Evolutionary conservation across 2,888 invertebrate genomes (phyloP), one percentile per base, ranked within the genome.

Genomic region (Amiota communis): DNA sequence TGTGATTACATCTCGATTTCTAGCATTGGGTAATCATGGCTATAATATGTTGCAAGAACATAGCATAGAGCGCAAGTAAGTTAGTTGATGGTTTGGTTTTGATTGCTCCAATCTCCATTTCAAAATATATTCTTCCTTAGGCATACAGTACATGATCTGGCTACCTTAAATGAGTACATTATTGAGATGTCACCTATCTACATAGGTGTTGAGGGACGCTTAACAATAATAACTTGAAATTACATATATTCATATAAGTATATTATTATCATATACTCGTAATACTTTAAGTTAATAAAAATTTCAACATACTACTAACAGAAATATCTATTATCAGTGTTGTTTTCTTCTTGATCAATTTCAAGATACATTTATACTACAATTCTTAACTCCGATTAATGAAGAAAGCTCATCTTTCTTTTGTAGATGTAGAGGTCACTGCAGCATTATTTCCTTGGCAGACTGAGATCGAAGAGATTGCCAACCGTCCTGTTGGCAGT

Each of bases 1-100:
- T 17, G 88, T 95, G 1, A 88, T 93, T 46, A 87, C 92, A 8
- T 91, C 92, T 64, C 90, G 91, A 76, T 94, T 92, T 85, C 87
- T 94, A 75, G 91, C 91, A 1, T 90, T 90, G 57, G 95, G 94
- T 13, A 95, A 95, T 68, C 93, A 94, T 80, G 93, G 93, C 0
- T 94, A 91, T 84, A 81, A 89, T 72, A 91, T 91, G 72, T 86
- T 90, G 87, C 76, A 72, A 1, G 75, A 86, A 2, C 79, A 85
- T 49, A 79, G 81, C 53, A 78, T 81, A 15, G 87, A 89, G 77
- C 20, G 65, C 9, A 64, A 68, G 72, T 82, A 75, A 77, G 77
- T 75, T 63, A 64, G 77, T 75, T 63, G 63, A 13, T 73, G 12
- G 3, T 36, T 36, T 36, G 36, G 6, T 36, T 36, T 36, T 36